Base-by-base conservation (phyloP, 2,797 vertebrate species). In the Poecilia wingei region DNA sequence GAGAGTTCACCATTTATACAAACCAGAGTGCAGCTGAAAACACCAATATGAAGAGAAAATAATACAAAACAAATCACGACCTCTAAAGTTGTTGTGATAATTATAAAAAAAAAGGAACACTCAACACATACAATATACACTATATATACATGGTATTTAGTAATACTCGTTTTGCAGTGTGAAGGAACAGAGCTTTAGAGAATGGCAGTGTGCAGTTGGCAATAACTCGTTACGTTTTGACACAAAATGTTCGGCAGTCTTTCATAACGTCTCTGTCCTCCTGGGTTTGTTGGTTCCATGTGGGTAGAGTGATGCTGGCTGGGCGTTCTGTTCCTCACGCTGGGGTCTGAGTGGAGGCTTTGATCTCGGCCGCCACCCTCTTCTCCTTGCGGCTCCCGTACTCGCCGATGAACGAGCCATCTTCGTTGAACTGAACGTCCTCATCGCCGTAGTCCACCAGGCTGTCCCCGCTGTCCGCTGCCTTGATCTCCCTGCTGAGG, bases 401-500 rank as follows among this genome's bases (percentile, higher is more conserved):
- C 91, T 98, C 97, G 12, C 98, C 98, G 78, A 99, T 99, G 84
- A 99, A 99, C 20, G 98, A 99, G 77, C 98, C 98, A 12, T 99
- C 98, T 95, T 99, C 98, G 55, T 97, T 98, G 96, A 99, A 99
- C 85, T 98, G 97, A 51, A 88, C 96, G 1, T 98, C 98, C 90
- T 98, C 98, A 0, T 98, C 98, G 31, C 97, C 97, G 22, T 99
- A 99, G 92, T 98, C 97, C 83, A 97, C 98, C 91, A 99, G 94
- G 90, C 98, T 99, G 95, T 99, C 98, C 73, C 97, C 97, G 57
- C 98, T 99, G 90, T 96, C 97, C 16, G 95, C 96, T n/a, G 95
- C 94, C 93, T 98, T 98, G 89, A 97, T 95, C 83, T 97, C 95
- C 79, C 96, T 95, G 79, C 95, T 95, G 72, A 99, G 94, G 39